Evolutionary conservation across 2,797 vertebrate species (phyloP), one percentile per base, ranked within the genome.

Genomic region (Platalea minor): DNA sequence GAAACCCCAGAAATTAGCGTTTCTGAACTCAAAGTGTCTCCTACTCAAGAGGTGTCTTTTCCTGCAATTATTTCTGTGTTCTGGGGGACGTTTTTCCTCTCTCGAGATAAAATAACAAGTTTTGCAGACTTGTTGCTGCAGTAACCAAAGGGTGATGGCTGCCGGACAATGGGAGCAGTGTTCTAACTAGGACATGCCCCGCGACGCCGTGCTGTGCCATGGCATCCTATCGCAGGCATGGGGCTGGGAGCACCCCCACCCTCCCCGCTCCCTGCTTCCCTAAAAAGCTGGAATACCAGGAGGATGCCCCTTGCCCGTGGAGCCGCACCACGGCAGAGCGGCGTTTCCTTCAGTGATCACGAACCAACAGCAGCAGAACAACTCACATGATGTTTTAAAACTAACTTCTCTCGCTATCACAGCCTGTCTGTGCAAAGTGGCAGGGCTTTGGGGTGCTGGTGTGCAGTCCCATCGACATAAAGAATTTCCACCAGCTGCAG

Each of bases 111-210:
- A 92, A 95, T 83, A 75, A 87, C 93, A 61, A 86, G 70, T 94
- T 96, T 54, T 88, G 95, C 88, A 88, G 94, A 65, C 85, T 51
- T 95, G 96, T 93, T 97, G 95, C 93, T 96, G 95, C 96, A 96
- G 95, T 91, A 93, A 95, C 96, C 31, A 2, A 8, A 61, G 91
- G 72, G 56, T 4, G 89, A 89, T 67, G 90, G 91, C 88, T 19
- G 13, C 5, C 6, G 74, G 29, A 96, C 96, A 97, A 97, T 80
- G 95, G 96, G 10, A 80, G 91, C 95, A 93, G 82, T 96, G 96
- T 96, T 96, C 95, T 95, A 96, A 96, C 79, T 94, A 93, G 96
- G 96, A 75, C 95, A 95, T 90, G 93, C 54, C 68, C 86, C 41
- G 33, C 28, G 29, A 3, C 46, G 86, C 91, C 37, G 63, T 48